A percentile compares a stretch with the other conserved stretches of the same genome.
Conservation (phyloP, 2,888 invertebrate species). For the Lasioglossum oenotherae region DNA sequence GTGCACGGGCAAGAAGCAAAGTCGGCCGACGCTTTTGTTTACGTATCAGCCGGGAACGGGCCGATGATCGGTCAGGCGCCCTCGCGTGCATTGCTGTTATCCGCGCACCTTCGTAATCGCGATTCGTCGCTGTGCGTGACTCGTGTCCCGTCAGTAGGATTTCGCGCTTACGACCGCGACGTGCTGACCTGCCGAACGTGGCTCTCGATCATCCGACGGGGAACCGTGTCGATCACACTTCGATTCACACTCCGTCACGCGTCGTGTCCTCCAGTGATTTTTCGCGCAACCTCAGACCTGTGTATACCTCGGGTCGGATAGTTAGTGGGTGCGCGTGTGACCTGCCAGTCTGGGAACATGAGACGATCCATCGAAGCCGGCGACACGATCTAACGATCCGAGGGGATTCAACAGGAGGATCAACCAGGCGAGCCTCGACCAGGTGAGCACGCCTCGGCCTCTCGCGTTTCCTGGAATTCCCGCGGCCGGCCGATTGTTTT, state of each 20-base stretch:
- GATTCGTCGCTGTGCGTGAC: conserved; percentile 47
- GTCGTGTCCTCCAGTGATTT: neutral
- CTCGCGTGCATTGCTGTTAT: conserved; percentile 44
- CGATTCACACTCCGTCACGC: neutral
- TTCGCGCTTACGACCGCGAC: conserved; percentile 65
- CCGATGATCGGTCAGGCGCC: conserved; percentile 59
- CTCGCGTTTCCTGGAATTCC: conserved; percentile 40
- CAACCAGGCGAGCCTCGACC: conserved; percentile 26
- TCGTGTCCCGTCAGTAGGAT: conserved; percentile 63
- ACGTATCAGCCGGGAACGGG: conserved; percentile 39
- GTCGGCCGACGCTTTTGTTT: conserved; percentile 50
- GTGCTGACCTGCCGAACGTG: conserved; percentile 14
- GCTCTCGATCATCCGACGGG: conserved; percentile 5
- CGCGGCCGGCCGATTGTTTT: conserved; percentile 54
- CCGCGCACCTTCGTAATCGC: conserved; percentile 66
- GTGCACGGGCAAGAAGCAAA: neutral
- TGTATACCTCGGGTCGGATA: neutral
- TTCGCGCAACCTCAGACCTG: neutral
- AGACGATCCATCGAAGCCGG: conserved; percentile 2
- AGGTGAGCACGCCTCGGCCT: conserved; percentile 33
- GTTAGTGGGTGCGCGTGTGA: conserved; percentile 3
- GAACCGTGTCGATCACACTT: neutral
- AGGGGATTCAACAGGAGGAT: neutral
- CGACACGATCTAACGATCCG: neutral
- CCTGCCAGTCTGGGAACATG: conserved; percentile 16